Evolutionary conservation across 1,140 invertebrate genomes (phyloP), one percentile per base, ranked within the genome.

Genomic region (Muscidifurax raptorellus): DNA sequence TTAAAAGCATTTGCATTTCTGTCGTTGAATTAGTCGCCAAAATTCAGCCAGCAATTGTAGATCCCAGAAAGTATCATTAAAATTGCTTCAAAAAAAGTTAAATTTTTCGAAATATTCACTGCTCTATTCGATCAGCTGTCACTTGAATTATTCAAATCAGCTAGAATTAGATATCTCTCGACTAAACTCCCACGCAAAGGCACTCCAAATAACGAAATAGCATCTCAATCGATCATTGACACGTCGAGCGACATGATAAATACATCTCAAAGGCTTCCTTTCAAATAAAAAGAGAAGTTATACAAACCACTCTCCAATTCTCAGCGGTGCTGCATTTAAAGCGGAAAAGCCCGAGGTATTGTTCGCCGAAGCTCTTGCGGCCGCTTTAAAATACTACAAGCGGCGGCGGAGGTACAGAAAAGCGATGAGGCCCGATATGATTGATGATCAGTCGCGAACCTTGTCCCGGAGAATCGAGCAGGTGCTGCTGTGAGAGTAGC

Each of bases 341-440:
- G 27, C 10, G 22, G 30, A 83, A 77, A 83, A n/a, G 32, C 27
- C 15, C 3, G 47, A 6, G 15, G 3, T 18, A 44, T 82, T 81
- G 72, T 64, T 40, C 18, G 69, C 69, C 36, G n/a, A 12, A 69
- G 27, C 44, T 72, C 22, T 72, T 30, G 66, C 27, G 15, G 25
- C 7, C 12, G 47, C 2, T 36, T 75, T 75, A 82, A 82, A 82
- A 64, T 82, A 81, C 22, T 27, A 75, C 44, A 3, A n/a, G n/a
- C n/a, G n/a, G n/a, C n/a, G n/a, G n/a, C 7, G 22, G 25, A 47
- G 25, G 32, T 59, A 30, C 44, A 15, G 15, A 59, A 64, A 81
- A 69, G n/a, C 67, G 52, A 80, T 72, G 80, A 82, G 74, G 15
- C n/a, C n/a, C 32, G 77, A 83, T 85, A 83, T 87, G 86, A 87